Base-by-base conservation (phyloP, 2,113 vertebrate genomes). In the Irena cyanogastra region DNA sequence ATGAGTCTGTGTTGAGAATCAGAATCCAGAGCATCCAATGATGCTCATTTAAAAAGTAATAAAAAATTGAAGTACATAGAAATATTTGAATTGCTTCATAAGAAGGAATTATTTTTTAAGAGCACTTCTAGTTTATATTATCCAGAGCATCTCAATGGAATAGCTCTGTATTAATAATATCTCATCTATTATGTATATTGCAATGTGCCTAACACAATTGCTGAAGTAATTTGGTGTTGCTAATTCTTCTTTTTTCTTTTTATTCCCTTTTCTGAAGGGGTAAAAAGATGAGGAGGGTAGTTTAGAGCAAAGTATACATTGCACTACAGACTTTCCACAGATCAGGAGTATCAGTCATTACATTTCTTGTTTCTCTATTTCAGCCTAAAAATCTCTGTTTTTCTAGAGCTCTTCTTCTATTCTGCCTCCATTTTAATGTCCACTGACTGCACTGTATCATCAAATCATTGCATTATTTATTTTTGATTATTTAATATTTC, bases 101-200 rank as follows among this genome's bases (percentile, higher is more conserved):
- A 76, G 63, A 77, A 61, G 54, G 79, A 88, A 59, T 77, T 63
- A 54, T 79, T 83, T 95, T 88, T 74, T 65, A 59, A 54, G 72
- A 54, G 22, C 57, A 69, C 19, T 85, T 91, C 60, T 82, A 74
- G 49, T 84, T 97, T 95, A 50, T 92, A 53, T 93, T 86, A 93
- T 86, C 76, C 56, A 71, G 56, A 93, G 44, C 18, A 93, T 89
- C 85, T 96, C 92, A 53, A 16, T 70, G 90, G 93, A 97, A 66
- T 90, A 75, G 52, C 35, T 92, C 82, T 89, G 61, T 93, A 89
- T 96, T 96, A 96, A 93, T 93, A 93, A 95, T 94, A 90, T 74
- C 92, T 97, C 90, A 96, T 96, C 88, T 94, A 93, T 96, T 96
- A 95, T 96, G 93, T 57, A 97, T 95, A 89, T 90, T 94, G 85